phyloP scores from a whole-genome alignment of 2,797 vertebrate species.

The Micromesistius poutassou region DNA sequence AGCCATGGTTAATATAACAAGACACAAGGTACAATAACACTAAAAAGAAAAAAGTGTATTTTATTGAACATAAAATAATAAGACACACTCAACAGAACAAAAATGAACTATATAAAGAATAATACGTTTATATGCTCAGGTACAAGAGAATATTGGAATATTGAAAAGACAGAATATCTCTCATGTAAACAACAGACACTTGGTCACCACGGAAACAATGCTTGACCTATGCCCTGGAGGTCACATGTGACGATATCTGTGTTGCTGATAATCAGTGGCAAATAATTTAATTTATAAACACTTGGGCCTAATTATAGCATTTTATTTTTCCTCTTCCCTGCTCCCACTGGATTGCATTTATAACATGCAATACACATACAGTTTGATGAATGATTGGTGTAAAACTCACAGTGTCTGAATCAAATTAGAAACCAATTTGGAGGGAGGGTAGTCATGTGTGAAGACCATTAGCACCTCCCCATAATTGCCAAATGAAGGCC shows the following conservation, averaged over 20 bases:
- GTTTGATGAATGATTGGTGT: not conserved
- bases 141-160: too few species aligned
- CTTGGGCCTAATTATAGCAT: not conserved
- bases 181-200: not conserved
- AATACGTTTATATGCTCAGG: too few species aligned
- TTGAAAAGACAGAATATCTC: not conserved
- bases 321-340: not conserved
- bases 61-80: too few species aligned
- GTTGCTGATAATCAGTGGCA: too few species aligned
- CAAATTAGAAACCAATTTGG: not conserved
- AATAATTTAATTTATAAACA: not conserved
- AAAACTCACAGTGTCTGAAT: not conserved
- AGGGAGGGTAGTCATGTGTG: not conserved
- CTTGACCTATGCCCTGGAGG: not conserved
- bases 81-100: too few species aligned
- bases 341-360: not conserved
- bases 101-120: too few species aligned
- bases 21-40: too few species aligned
- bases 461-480: not conserved
- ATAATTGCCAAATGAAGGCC: not conserved
- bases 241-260: too few species aligned
- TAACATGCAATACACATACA: not conserved
- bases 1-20: too few species aligned
- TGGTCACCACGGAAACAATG: not conserved
- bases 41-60: too few species aligned